Evolutionary conservation across 1,140 invertebrate species (phyloP), one percentile per base, ranked within the genome.

Genomic region (Potamilus streckersoni): DNA sequence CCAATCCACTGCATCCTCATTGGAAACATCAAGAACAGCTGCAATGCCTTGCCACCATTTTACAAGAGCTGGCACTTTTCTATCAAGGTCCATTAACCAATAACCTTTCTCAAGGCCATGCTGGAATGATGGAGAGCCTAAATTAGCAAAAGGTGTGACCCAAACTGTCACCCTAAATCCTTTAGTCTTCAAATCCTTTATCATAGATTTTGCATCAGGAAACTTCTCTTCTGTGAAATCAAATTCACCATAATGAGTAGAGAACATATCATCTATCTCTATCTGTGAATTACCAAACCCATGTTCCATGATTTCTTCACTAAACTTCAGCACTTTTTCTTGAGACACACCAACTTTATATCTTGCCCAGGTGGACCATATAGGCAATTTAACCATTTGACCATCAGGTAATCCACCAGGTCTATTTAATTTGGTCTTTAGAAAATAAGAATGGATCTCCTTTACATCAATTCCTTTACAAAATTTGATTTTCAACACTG

Each of bases 181-280:
- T 78, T 93, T 87, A 0, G 82, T 79, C 79, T 95, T 94, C 1
- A 96, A 80, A 31, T 92, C 84, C 1, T 90, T 78, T 14, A 91
- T 82, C 86, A 91, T 85, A 23, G 66, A 92, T 0, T 92, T 93
- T 14, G 95, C 91, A 79, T 95, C 90, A 0, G 93, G 92, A 87
- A 97, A 97, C 85, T 94, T 95, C 0, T 85, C 88, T 3, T 88
- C 86, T 81, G 95, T 92, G 79, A 96, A 95, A 23, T 90, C 91
- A 16, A 94, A 90, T 17, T 95, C 94, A 5, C 96, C 96, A 83
- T 97, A 97, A 83, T 95, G 95, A 23, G 92, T 92, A 85, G 97
- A 95, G 95, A 95, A 97, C 16, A 93, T 92, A 85, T 97, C 96
- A 84, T 97, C 96, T 62, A 98, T 95, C 90, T 97, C 95, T 95